Evolutionary conservation across 2,888 invertebrate genomes (phyloP), one percentile per base, ranked within the genome.

Genomic region (Chrysomela aeneicollis): DNA sequence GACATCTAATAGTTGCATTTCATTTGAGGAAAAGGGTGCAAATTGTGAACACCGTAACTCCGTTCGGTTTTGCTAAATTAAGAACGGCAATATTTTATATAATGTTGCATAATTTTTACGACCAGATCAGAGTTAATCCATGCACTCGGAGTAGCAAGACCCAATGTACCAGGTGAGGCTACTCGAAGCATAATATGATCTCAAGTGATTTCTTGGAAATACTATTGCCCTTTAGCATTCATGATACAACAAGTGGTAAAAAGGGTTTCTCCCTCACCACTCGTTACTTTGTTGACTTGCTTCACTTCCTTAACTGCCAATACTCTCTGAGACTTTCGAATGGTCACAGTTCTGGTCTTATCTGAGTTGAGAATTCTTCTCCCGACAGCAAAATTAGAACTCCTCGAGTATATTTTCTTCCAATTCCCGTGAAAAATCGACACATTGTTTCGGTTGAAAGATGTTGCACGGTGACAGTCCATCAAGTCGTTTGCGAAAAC

Each of bases 301-400:
- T n/a, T n/a, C n/a, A n/a, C n/a, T n/a, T n/a, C n/a, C n/a, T n/a
- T 64, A 17, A 35, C 26, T 30, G 65, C 54, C 19, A 65, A 10
- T 5, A 68, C 64, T 53, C 68, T 70, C 60, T 47, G n/a, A 49
- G 68, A 47, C 42, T 66, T 68, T 59, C 66, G 68, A 19, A 66
- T 64, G 22, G 68, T 68, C 6, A 35, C 61, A n/a, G 68, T 66
- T 10, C 53, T 60, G 19, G 69, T 69, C 46, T 71, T 65, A 51
- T 69, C 69, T 15, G 67, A 59, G 47, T 67, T 69, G 53, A 47
- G 67, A 17, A 69, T 57, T 37, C 65, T 17, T 53, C 59, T 22
- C 17, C 63, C 65, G 47, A 61, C 53, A 60, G 65, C 63, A 52
- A 54, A 68, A 49, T 32, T 52, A 50, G 26, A 51, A 68, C 12